Evolutionary conservation across 2,113 vertebrate species (phyloP).

Genomic region (Zosterops lateralis): DNA sequence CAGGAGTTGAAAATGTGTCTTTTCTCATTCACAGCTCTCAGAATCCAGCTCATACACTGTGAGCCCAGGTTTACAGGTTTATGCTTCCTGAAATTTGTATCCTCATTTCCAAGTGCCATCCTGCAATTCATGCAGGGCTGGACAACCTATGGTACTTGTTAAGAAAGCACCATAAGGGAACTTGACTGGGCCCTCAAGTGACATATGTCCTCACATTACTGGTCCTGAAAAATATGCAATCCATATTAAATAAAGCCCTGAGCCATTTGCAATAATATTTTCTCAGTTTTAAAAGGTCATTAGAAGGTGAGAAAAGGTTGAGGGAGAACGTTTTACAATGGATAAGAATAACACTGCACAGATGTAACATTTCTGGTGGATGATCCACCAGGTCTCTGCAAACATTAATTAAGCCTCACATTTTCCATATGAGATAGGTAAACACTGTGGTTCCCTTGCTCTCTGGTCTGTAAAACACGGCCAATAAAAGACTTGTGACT

Average conservation of each 20-base stretch:
- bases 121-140: not conserved
- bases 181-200: not conserved
- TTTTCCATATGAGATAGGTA: conserved; percentile 40
- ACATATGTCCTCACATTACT: not conserved
- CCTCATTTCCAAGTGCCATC: not conserved
- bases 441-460: conserved; percentile 4
- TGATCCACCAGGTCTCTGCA: conserved; percentile 16
- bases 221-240: not conserved
- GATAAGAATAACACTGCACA: not conserved
- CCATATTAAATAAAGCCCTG: not conserved
- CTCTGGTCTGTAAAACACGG: conserved; percentile 17
- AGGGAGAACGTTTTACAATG: not conserved
- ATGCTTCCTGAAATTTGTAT: not conserved
- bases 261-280: not conserved
- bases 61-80: not conserved
- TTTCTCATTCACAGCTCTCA: not conserved
- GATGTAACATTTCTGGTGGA: conserved; percentile 23
- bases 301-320: conserved; percentile 18
- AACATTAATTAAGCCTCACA: conserved; percentile 36
- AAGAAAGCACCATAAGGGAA: not conserved
- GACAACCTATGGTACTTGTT: not conserved
- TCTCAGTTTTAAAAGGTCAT: not conserved
- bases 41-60: not conserved
- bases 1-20: not conserved
- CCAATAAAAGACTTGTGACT: conserved; percentile 18